A percentile compares a stretch with the other conserved stretches of the same genome.
Conservation (phyloP, 2,113 vertebrate species). For the Heloderma charlesbogerti region DNA sequence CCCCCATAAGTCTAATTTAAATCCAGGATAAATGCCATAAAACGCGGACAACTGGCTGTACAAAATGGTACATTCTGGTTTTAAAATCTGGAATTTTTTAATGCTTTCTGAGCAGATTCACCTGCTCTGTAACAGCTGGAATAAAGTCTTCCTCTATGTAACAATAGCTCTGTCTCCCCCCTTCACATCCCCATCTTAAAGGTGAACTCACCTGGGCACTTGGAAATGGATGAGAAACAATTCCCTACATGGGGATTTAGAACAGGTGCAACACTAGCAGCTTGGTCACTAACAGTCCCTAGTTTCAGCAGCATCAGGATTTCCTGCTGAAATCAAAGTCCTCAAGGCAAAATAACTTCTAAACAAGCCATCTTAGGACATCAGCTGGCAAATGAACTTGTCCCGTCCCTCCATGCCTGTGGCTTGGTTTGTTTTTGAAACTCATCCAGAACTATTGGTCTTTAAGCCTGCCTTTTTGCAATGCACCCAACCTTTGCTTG, state of each 20-base stretch:
- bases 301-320: background rate
- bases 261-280: background rate
- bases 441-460: background rate
- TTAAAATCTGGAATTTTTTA: background rate
- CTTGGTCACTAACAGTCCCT: no score
- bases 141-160: background rate
- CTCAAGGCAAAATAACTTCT: background rate
- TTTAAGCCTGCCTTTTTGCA: background rate
- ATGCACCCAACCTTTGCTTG: background rate
- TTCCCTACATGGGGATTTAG: background rate
- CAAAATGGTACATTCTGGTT: background rate
- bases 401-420: background rate
- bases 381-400: background rate
- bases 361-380: no score
- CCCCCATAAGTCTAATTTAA: background rate
- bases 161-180: background rate
- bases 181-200: background rate
- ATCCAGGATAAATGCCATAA: background rate
- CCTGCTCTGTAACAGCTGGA: background rate
- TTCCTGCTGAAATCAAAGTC: background rate
- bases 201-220: background rate
- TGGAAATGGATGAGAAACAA: background rate
- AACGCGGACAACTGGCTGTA: background rate
- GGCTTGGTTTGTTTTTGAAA: background rate
- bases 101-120: background rate